Evolutionary conservation across 30 jellyfish, hydroid and myxozoan genomes (phyloP).

Genomic region (Hydra vulgaris): DNA sequence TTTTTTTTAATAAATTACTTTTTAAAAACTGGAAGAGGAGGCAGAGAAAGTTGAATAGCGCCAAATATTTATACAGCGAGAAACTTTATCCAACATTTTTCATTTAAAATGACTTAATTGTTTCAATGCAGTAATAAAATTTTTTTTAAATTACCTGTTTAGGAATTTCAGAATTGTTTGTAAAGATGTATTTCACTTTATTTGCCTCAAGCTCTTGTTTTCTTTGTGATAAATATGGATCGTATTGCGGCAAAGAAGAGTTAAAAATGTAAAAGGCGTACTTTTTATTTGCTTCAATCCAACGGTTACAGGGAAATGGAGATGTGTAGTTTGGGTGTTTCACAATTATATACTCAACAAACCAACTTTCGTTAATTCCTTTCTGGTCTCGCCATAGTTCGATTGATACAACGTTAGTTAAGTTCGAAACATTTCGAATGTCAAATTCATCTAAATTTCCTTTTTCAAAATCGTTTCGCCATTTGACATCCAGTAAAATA

Average conservation of each 20-base stretch:
- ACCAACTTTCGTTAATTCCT: conserved; percentile 86
- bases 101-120: no score
- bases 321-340: background rate
- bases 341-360: conserved; percentile 73
- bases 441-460: conserved; percentile 66
- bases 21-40: no score
- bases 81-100: no score
- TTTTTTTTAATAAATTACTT: no score
- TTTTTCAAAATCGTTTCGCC: conserved; percentile 92
- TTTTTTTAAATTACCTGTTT: conserved; percentile 36
- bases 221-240: conserved; percentile 51
- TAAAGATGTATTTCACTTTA: conserved; percentile 34
- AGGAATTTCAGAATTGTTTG: conserved; percentile 57
- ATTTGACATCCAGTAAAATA: conserved; percentile 43
- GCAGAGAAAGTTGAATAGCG: no score
- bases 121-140: no score
- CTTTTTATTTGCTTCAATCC: conserved; percentile 58
- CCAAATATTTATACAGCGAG: no score
- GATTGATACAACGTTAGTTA: conserved; percentile 34
- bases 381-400: conserved; percentile 71
- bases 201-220: conserved; percentile 55
- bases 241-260: conserved; percentile 76
- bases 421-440: conserved; percentile 39
- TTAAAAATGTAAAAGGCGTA: conserved; percentile 42
- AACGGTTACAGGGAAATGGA: conserved; percentile 74